These are phyloP conservation scores for Aphelinus certus DNA, from an alignment of 1,140 invertebrate species.

Conservation along the genomic window DNA sequence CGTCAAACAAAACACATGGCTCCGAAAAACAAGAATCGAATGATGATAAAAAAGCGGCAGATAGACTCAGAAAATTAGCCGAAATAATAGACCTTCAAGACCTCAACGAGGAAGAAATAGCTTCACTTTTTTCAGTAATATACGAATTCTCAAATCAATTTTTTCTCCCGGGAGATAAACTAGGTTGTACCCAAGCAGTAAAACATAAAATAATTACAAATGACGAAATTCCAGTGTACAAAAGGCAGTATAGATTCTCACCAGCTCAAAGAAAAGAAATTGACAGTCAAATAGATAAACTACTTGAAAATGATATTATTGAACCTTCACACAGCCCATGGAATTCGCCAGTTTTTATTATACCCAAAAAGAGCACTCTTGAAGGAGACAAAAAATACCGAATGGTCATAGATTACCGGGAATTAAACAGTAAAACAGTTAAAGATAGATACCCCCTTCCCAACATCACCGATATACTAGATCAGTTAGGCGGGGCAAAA, in stretches of 20 bases:
- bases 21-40: too few relatives aligned
- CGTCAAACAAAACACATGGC: too few relatives aligned
- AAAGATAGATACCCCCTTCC: not conserved
- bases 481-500: not conserved
- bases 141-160: not conserved
- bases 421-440: constrained; percentile 20
- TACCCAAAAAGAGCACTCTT: constrained; percentile 43
- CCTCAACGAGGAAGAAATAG: too few relatives aligned
- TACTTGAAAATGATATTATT: constrained; percentile 47
- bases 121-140: too few relatives aligned
- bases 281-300: constrained; percentile 42
- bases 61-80: too few relatives aligned
- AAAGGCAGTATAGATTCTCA: not conserved
- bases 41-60: too few relatives aligned
- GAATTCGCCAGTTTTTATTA: constrained; percentile 45
- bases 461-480: constrained; percentile 1
- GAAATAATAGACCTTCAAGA: too few relatives aligned
- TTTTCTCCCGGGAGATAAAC: not conserved
- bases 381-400: constrained; percentile 42
- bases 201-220: not conserved
- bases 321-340: constrained; percentile 42
- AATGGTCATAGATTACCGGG: constrained; percentile 40
- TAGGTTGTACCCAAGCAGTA: not conserved
- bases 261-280: not conserved
- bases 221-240: not conserved